Base-by-base conservation (phyloP, 2,797 vertebrate genomes). In the Rhinatrema bivittatum region DNA sequence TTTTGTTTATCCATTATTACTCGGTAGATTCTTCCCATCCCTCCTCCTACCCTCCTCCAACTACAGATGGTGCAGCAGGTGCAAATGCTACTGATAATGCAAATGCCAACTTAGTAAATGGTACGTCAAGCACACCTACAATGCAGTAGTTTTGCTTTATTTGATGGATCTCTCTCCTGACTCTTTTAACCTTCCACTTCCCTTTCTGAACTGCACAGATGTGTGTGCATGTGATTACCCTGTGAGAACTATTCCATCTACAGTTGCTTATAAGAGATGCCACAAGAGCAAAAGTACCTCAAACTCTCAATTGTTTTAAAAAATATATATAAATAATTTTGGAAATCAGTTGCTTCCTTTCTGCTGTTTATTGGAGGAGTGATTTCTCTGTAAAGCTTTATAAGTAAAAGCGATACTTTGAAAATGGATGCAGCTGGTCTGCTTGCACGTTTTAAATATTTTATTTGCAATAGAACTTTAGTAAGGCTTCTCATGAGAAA, bases 71-170 rank as follows among this genome's bases (percentile, higher is more conserved):
- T 79, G 89, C 89, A 68, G 85, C 91, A 83, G 88, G 89, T 80
- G 82, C 88, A 86, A 93, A 89, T 81, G 84, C 91, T 86, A 82
- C 89, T 67, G 93, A 89, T 91, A 91, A 87, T 68, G 67, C 83
- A 74, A 79, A 84, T 88, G 78, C 91, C 90, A 93, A 82, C 89
- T 90, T 99, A 86, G 94, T 96, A 91, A 99, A 99, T 97, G 95
- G 95, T 99, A 98, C 73, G 95, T 98, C 84, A 85, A 87, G 40
- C 65, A 44, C 45, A 65, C 79, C 70, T 72, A 70, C n/a, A n/a
- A n/a, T n/a, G n/a, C n/a, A n/a, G n/a, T n/a, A n/a, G 79, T 72
- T n/a, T 75, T 70, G 65, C 79, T 75, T 51, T 53, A 38, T 61
- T 50, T 62, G 53, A 53, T 57, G 61, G 69, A 50, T 55, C 29